A percentile compares a stretch with the other conserved stretches of the same genome.
phyloP scores from a whole-genome alignment of 2,113 vertebrate species.

The Blennius ocellaris region DNA sequence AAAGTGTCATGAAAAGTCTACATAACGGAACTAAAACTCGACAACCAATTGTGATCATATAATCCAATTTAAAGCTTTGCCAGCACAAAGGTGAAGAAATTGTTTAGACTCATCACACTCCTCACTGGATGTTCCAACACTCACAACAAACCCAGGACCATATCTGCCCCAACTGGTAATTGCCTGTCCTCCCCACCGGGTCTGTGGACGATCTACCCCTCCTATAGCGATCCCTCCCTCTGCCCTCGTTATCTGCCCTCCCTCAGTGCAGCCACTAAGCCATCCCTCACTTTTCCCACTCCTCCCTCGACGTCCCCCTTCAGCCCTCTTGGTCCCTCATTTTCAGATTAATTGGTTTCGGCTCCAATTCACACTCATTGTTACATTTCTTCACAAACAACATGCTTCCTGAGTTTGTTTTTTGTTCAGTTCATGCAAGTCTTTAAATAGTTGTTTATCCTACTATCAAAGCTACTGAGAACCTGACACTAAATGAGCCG shows the following conservation, averaged over 20 bases:
- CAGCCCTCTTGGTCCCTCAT: constrained; percentile 31
- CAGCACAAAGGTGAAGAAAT: too few relatives aligned
- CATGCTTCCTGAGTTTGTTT: too few relatives aligned
- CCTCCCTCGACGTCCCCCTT: constrained; percentile 36
- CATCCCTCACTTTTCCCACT: constrained; percentile 43
- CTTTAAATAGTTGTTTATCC: too few relatives aligned
- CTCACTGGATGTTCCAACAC: too few relatives aligned
- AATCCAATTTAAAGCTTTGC: too few relatives aligned
- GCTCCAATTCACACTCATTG: constrained; percentile 1
- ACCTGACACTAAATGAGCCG: too few relatives aligned
- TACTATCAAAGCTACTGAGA: too few relatives aligned
- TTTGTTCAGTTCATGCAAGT: too few relatives aligned
- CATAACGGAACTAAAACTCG: too few relatives aligned
- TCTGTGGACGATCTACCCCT: constrained; percentile 71
- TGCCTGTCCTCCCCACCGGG: constrained; percentile 78
- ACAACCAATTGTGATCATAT: too few relatives aligned
- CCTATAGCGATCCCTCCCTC: constrained; percentile 62
- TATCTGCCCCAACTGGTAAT: constrained; percentile 80
- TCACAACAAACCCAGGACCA: constrained; percentile 46
- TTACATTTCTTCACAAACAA: too few relatives aligned
- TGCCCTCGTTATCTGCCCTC: constrained; percentile 68
- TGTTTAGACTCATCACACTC: not conserved
- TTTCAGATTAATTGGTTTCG: constrained; percentile 53
- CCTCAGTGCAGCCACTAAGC: constrained; percentile 56
- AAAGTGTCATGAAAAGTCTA: too few relatives aligned